These are phyloP conservation scores for Micrasema minimum DNA, from an alignment of 1,140 invertebrate species.

Conservation along the genomic window DNA sequence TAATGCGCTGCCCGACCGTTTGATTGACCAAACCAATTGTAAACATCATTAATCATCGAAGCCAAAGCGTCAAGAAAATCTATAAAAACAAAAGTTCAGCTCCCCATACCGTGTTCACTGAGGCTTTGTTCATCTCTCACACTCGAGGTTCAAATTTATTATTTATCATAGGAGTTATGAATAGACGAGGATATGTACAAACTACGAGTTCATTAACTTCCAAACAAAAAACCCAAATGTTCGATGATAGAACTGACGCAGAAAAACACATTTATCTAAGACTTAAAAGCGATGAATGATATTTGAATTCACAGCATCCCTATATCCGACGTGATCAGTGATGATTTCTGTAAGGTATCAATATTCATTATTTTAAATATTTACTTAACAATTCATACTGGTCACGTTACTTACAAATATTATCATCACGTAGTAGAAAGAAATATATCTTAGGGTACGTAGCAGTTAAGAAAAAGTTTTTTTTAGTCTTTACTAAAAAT, in stretches of 20 bases:
- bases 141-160: constrained; percentile 15
- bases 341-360: too few relatives aligned
- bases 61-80: constrained; percentile 48
- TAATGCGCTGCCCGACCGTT: constrained; percentile 40
- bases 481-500: too few relatives aligned
- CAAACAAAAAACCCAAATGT: constrained; percentile 21
- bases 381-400: too few relatives aligned
- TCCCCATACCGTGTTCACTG: constrained; percentile 31
- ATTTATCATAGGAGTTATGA: constrained; percentile 22
- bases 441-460: too few relatives aligned
- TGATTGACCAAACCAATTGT: constrained; percentile 52
- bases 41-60: constrained; percentile 50
- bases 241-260: constrained; percentile 21
- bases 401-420: too few relatives aligned
- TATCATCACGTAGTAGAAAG: too few relatives aligned
- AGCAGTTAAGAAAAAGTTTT: too few relatives aligned
- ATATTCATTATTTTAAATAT: too few relatives aligned
- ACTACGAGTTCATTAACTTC: constrained; percentile 23
- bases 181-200: constrained; percentile 27
- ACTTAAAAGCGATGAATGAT: too few relatives aligned
- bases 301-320: too few relatives aligned
- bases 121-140: constrained; percentile 44
- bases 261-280: constrained; percentile 23
- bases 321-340: too few relatives aligned
- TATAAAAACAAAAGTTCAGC: constrained; percentile 51